phyloP scores from a whole-genome alignment of 2,113 vertebrate genomes.

The Platichthys flesus region DNA sequence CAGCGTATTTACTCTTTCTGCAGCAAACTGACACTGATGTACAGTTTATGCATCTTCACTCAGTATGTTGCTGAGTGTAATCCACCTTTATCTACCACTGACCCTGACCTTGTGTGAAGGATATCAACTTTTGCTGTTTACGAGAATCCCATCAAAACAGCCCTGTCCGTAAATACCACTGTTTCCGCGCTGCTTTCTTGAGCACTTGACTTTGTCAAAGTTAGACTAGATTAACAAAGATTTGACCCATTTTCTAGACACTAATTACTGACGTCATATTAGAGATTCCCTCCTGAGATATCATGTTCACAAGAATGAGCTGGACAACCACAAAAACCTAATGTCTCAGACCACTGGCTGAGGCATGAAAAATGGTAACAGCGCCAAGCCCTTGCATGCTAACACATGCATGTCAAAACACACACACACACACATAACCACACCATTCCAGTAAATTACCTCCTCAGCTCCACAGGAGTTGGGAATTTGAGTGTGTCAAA shows the following conservation, averaged over 20 bases:
- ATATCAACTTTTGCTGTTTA: no score
- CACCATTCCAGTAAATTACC: constrained; percentile 47
- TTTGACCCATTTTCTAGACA: neutral
- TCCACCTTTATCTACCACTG: neutral
- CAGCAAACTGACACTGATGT: neutral
- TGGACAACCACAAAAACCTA: no score
- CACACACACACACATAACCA: neutral
- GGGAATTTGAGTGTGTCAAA: constrained; percentile 54
- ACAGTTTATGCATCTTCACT: neutral
- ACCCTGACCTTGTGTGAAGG: no score
- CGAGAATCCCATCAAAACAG: no score
- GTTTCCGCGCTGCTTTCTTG: neutral
- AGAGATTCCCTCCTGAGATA: no score
- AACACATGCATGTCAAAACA: neutral
- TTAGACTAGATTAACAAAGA: no score
- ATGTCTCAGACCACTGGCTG: no score
- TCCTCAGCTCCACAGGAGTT: constrained; percentile 28
- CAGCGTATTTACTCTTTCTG: neutral
- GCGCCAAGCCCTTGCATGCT: neutral
- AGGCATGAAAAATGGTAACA: constrained; percentile 8
- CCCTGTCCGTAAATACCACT: no score
- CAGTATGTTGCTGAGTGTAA: neutral
- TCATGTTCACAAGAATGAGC: no score
- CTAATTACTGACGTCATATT: neutral
- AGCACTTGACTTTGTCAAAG: neutral